A percentile compares a stretch with the other conserved stretches of the same genome.
phyloP scores from a whole-genome alignment of 2,797 vertebrate species.

The Sebastolobus alascanus region DNA sequence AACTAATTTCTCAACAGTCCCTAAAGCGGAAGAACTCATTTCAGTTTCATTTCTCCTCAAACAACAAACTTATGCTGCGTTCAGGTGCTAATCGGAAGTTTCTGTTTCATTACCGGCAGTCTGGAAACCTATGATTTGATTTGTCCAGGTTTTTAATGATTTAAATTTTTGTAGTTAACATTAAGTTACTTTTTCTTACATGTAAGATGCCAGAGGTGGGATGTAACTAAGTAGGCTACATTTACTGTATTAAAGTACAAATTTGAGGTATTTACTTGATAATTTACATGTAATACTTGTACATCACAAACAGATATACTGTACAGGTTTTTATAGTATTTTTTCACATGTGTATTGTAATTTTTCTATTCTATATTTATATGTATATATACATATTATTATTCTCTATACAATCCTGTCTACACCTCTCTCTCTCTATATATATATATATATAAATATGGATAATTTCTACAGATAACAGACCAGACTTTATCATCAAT shows the following conservation, averaged over 20 bases:
- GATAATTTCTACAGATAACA: no score
- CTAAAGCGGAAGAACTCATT: background rate
- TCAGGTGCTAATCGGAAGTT: background rate
- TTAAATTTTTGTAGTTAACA: background rate
- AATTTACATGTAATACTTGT: background rate
- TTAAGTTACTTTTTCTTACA: background rate
- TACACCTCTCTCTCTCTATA: no score
- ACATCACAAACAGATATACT: background rate
- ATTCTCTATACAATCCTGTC: no score
- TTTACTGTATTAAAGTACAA: background rate
- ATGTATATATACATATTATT: no score
- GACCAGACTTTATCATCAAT: no score
- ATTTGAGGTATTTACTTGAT: background rate
- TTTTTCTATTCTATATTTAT: no score
- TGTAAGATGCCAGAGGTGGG: background rate
- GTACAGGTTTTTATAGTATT: background rate
- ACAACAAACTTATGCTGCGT: slow-evolving; percentile 53
- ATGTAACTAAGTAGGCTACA: background rate
- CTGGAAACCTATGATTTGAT: background rate
- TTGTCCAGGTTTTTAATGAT: background rate
- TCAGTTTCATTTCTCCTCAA: slow-evolving; percentile 66
- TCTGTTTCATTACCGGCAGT: no score
- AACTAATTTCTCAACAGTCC: background rate
- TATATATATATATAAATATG: no score
- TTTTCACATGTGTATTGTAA: background rate